These are phyloP conservation scores for Tyrannus savana DNA, from an alignment of 2,113 vertebrate genomes.

Conservation along the genomic window DNA sequence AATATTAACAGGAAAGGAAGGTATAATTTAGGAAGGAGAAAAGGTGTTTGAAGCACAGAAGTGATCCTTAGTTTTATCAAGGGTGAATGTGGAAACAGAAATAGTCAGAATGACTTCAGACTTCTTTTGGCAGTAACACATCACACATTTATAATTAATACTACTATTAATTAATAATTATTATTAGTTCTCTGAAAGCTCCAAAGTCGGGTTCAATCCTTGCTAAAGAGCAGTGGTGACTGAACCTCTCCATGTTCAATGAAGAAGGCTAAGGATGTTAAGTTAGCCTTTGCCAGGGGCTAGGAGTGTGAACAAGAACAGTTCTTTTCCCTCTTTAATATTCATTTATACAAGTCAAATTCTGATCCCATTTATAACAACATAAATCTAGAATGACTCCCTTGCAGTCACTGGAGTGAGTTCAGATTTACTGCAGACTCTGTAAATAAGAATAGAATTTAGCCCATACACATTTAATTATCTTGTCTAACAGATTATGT, in stretches of 20 bases:
- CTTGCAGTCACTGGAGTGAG: not conserved
- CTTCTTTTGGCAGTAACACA: not conserved
- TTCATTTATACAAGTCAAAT: constrained; percentile 51
- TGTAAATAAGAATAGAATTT: constrained; percentile 39
- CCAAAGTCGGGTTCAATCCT: not conserved
- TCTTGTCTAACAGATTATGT: constrained; percentile 33
- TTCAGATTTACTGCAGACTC: constrained; percentile 48
- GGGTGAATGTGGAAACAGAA: not conserved
- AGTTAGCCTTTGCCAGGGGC: constrained; percentile 16
- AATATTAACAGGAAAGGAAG: not conserved
- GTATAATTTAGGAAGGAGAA: not conserved
- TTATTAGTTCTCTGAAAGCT: not conserved
- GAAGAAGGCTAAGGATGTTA: not conserved
- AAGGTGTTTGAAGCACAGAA: not conserved
- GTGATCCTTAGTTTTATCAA: not conserved
- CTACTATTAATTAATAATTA: not conserved
- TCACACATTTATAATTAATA: not conserved
- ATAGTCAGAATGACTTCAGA: not conserved
- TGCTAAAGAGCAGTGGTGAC: not conserved
- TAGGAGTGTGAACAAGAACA: not conserved
- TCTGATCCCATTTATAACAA: constrained; percentile 50
- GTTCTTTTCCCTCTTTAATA: constrained; percentile 27
- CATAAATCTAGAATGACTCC: constrained; percentile 35
- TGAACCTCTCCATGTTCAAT: not conserved
- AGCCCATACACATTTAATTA: constrained; percentile 16